Conservation (phyloP, 2,888 invertebrate genomes). For the Tiliacea citrago region DNA sequence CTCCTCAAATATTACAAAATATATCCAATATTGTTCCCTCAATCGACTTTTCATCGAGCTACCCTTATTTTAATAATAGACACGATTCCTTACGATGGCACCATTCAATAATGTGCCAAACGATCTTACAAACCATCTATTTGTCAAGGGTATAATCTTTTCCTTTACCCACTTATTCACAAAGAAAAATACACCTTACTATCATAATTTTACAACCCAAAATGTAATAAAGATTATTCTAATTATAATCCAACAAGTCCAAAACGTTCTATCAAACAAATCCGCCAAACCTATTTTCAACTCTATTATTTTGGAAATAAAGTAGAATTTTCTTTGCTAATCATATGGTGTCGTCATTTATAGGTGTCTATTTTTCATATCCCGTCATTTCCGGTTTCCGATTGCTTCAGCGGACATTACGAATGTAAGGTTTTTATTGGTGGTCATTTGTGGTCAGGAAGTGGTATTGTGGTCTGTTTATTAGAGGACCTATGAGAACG, state of each 20-base stretch:
- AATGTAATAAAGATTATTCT: conserved; percentile 2
- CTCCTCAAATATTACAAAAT: conserved; percentile 41
- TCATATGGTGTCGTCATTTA: conserved; percentile 67
- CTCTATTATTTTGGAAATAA: accelerated
- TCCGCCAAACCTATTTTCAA: conserved; percentile 10
- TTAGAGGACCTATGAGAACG: conserved; percentile 5
- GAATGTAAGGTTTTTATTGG: conserved; percentile 67
- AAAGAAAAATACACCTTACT: conserved; percentile 28
- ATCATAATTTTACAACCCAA: not conserved
- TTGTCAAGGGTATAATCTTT: conserved; percentile 64
- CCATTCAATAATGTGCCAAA: conserved; percentile 72
- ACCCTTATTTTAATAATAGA: conserved; percentile 71
- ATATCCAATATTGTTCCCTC: conserved; percentile 40
- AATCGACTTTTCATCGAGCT: conserved; percentile 49
- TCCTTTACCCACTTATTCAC: not conserved
- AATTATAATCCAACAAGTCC: conserved; percentile 11
- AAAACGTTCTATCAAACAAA: conserved; percentile 10
- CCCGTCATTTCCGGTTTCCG: conserved; percentile 78
- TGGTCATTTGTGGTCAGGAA: conserved; percentile 66
- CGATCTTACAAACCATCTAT: conserved; percentile 74
- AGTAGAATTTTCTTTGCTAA: conserved; percentile 27
- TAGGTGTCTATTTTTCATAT: conserved; percentile 82
- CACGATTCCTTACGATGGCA: conserved; percentile 61
- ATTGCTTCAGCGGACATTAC: conserved; percentile 66
- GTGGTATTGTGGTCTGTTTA: conserved; percentile 40